Evolutionary conservation across 2,797 vertebrate species (phyloP), one percentile per base, ranked within the genome.

Genomic region (Trichosurus vulpecula): DNA sequence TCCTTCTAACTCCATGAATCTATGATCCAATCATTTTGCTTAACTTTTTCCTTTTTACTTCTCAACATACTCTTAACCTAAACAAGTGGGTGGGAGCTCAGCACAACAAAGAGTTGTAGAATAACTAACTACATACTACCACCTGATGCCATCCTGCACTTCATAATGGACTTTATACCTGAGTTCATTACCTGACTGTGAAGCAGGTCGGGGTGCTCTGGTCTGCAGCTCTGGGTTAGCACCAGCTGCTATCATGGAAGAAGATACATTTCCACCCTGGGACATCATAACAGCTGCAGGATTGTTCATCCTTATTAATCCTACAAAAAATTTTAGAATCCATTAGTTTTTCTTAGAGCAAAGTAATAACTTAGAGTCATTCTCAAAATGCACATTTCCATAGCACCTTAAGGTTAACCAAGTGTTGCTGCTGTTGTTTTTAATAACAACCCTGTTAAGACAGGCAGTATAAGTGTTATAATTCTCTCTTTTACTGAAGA

Each of bases 221-320:
- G 99, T 99, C 96, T 99, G 99, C 98, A 99, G 99, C 96, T 99
- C 99, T 98, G 99, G 99, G 98, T 98, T 99, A 98, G 99, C 98
- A 96, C 99, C 99, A 92, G 99, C 98, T 95, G 99, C 98, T 98
- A 99, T 99, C 97, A 99, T 99, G 96, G 99, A 99, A 94, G 99
- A 99, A 93, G 99, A 98, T 98, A 99, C 98, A 54, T 98, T 99
- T 97, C 99, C 99, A 94, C 99, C 99, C 97, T 99, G 98, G 55
- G 99, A 99, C 98, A 99, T 99, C 99, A 99, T 99, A 2, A 99
- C 98, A 97, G 98, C 96, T 93, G 99, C 97, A 41, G 99, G 99
- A 98, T 98, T 99, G 97, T 99, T 99, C 99, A 99, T 99, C 98
- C 99, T 99, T 97, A 99, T 99, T 87, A 99, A 99, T 98, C 99